Evolutionary conservation across 2,113 vertebrate species (phyloP), one percentile per base, ranked within the genome.

Genomic region (Thunnus maccoyii): DNA sequence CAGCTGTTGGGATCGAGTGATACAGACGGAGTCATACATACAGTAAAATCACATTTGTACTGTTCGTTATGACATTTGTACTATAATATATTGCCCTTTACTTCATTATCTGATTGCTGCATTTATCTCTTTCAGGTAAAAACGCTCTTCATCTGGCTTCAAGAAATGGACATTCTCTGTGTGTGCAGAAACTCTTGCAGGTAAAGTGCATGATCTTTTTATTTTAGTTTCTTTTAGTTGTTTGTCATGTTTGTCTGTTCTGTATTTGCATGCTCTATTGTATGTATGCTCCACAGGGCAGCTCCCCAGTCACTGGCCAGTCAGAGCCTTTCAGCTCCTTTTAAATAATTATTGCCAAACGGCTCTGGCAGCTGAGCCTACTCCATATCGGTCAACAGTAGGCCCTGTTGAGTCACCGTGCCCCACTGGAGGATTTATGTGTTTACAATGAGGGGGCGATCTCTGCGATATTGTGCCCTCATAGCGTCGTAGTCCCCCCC

Each of bases 171-270:
- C 98, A 99, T 6, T 96, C 96, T 2, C 75, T 97, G 14, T 99
- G 98, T 83, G 93, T 99, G 80, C 98, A 99, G 88, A 99, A 99
- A 81, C 96, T 99, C 52, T 54, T 99, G 30, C 98, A 99, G 98
- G 98, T 99, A 96, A 74, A 76, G 7, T 54, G 1, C 13, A n/a
- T 56, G 46, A n/a, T 54, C 0, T 32, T 58, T 41, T 6, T 9
- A 41, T 41, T 41, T 41, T 9, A 41, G 7, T 10, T 41, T 9
- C 2, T 41, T 41, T 41, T 9, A 41, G 6, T 41, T 30, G 2
- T 30, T 41, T 41, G 6, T 41, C 36, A 41, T 41, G 36, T 41
- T 41, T 41, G 36, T 41, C 5, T 41, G 36, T 41, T 41, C 2
- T 41, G 36, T 25, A 4, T 56, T 60, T 75, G 1, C 48, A 22